Evolutionary conservation across 2,888 invertebrate species (phyloP).

Genomic region (Pollenia amentaria): DNA sequence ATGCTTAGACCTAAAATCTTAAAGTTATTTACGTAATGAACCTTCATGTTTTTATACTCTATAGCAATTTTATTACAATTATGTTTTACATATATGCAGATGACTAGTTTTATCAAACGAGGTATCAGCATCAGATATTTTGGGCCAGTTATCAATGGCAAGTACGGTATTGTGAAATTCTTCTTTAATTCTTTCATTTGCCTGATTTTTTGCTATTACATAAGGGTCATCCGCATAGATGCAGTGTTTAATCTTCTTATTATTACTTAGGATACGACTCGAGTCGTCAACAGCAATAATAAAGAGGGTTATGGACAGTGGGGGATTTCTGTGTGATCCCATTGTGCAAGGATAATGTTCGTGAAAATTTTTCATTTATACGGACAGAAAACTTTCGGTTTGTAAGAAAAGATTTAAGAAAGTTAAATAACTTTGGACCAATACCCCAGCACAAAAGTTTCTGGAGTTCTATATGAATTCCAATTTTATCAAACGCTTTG

Average conservation of each 20-base stretch:
- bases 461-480: slow-evolving; percentile 8
- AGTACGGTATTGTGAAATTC: background rate
- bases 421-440: slow-evolving; percentile 21
- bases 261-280: background rate
- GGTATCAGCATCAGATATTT: background rate
- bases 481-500: slow-evolving; percentile 59
- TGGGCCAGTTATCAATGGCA: too few species aligned
- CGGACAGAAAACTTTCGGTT: too few species aligned
- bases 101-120: slow-evolving; percentile 1
- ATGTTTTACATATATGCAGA: background rate
- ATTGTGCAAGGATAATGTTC: background rate
- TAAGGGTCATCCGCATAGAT: background rate
- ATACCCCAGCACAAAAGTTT: slow-evolving; percentile 28
- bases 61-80: background rate
- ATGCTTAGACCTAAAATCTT: background rate
- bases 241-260: background rate
- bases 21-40: background rate
- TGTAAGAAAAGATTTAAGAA: background rate
- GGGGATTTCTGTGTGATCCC: background rate
- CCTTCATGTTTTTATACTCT: background rate
- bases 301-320: background rate
- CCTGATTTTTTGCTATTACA: background rate
- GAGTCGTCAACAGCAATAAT: slow-evolving; percentile 12
- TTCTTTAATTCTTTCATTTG: background rate
- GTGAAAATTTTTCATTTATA: background rate